Conservation (phyloP, 2,888 invertebrate species). For the Hirtodrosophila trivittata region DNA sequence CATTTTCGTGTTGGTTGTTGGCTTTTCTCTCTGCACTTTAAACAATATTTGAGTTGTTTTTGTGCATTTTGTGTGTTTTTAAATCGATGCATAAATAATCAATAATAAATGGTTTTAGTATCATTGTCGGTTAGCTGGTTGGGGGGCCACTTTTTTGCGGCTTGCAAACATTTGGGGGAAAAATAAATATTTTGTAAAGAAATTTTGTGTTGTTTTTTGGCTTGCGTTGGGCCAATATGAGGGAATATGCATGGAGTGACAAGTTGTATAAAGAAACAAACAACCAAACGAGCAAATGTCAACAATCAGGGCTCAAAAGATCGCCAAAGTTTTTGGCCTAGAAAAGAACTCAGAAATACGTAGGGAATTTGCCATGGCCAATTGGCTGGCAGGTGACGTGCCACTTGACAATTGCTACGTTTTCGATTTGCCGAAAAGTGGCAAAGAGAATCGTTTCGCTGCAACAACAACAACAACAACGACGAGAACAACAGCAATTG, state of each 20-base stretch:
- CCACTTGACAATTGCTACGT: constrained; percentile 77
- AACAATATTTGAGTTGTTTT: constrained; percentile 29
- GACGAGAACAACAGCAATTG: constrained; percentile 29
- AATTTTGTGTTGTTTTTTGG: background rate
- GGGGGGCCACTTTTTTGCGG: constrained; percentile 46
- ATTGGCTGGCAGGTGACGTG: constrained; percentile 68
- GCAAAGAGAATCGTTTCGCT: constrained; percentile 49
- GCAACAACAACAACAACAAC: constrained; percentile 13
- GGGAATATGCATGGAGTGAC: constrained; percentile 42
- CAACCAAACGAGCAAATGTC: constrained; percentile 44
- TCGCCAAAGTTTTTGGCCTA: constrained; percentile 54
- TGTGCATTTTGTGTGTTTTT: constrained; percentile 54
- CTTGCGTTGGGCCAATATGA: constrained; percentile 17
- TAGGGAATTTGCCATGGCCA: constrained; percentile 48
- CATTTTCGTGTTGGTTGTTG: constrained; percentile 29
- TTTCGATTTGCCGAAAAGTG: constrained; percentile 73
- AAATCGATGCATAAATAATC: constrained; percentile 75
- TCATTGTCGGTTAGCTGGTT: constrained; percentile 60
- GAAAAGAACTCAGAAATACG: constrained; percentile 19
- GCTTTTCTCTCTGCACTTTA: constrained; percentile 28
- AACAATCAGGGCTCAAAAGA: constrained; percentile 50
- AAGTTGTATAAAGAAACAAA: constrained; percentile 40
- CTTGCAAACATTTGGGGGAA: constrained; percentile 33
- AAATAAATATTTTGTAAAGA: no score
- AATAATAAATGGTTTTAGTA: constrained; percentile 28